These are phyloP conservation scores for Crambe crambe DNA, from an alignment of 37 sponge, comb jelly and placozoan genomes.

Conservation along the genomic window DNA sequence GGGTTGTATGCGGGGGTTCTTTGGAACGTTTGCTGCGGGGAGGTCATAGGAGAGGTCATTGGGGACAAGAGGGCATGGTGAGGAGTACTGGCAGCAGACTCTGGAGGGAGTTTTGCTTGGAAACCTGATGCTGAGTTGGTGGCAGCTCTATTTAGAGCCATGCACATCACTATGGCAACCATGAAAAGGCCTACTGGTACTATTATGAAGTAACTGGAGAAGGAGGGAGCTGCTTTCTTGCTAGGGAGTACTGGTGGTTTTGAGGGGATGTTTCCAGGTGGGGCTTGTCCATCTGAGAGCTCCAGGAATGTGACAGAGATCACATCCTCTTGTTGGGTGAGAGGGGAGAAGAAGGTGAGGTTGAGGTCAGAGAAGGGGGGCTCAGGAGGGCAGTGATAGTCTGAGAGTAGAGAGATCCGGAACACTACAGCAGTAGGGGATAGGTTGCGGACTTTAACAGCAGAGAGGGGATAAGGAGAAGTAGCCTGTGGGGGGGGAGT, in stretches of 20 bases:
- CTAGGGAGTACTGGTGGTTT: neutral
- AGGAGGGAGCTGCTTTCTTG: no score
- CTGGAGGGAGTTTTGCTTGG: constrained; percentile 31
- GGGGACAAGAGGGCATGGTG: neutral
- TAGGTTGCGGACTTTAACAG: neutral
- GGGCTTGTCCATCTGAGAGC: neutral
- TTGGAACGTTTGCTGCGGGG: neutral
- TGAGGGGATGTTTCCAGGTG: neutral
- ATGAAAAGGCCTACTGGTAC: constrained; percentile 3
- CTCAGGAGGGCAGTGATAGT: constrained; percentile 22
- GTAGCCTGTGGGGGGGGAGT: constrained; percentile 18
- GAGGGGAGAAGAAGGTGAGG: constrained; percentile 24
- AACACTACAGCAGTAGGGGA: constrained; percentile 15
- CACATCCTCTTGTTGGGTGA: constrained; percentile 39
- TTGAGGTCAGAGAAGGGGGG: constrained; percentile 27
- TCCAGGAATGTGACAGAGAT: constrained; percentile 28
- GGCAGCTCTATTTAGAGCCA: constrained; percentile 31
- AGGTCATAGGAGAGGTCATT: neutral
- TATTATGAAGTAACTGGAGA: neutral
- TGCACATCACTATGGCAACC: constrained; percentile 27
- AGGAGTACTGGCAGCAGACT: neutral
- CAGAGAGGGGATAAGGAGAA: constrained; percentile 37
- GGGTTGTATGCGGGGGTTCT: neutral
- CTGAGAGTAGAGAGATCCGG: constrained; percentile 37
- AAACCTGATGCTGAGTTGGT: neutral